Conservation (phyloP, 2,113 vertebrate species). For the Sinocyclocheilus anophthalmus region DNA sequence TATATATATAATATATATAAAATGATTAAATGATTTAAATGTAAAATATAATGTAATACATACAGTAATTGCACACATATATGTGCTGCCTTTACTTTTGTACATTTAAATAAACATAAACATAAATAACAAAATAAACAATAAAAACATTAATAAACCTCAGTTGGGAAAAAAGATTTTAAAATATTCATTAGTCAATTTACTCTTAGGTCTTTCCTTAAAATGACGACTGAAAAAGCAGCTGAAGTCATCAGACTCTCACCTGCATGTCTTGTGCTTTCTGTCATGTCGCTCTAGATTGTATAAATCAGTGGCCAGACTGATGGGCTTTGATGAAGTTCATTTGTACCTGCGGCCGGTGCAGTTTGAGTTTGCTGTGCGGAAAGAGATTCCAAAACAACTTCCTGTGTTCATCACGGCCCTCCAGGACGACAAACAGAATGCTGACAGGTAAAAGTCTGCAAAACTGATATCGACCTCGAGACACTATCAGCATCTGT, state of each 20-base stretch:
- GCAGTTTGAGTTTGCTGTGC: conserved; percentile 72
- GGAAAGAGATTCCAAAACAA: conserved; percentile 65
- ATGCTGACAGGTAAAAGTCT: conserved; percentile 71
- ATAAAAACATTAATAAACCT: too few relatives aligned
- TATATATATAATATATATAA: too few relatives aligned
- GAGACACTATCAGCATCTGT: neutral
- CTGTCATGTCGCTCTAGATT: conserved; percentile 62
- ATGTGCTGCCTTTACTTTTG: too few relatives aligned
- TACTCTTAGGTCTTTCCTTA: too few relatives aligned
- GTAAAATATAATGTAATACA: too few relatives aligned
- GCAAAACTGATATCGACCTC: neutral
- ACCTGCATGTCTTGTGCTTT: neutral
- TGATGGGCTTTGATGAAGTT: conserved; percentile 75
- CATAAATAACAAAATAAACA: too few relatives aligned
- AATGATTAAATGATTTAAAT: too few relatives aligned
- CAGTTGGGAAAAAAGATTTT: too few relatives aligned
- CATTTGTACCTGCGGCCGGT: conserved; percentile 75
- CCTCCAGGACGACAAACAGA: conserved; percentile 67
- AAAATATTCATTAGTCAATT: too few relatives aligned
- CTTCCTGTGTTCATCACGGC: conserved; percentile 69
- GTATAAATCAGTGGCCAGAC: conserved; percentile 69
- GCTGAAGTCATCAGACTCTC: neutral
- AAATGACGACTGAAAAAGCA: too few relatives aligned
- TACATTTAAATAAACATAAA: too few relatives aligned
- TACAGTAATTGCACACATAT: too few relatives aligned